These are phyloP conservation scores for Pandemis cinnamomeana DNA, from an alignment of 2,888 invertebrate genomes.

Conservation along the genomic window DNA sequence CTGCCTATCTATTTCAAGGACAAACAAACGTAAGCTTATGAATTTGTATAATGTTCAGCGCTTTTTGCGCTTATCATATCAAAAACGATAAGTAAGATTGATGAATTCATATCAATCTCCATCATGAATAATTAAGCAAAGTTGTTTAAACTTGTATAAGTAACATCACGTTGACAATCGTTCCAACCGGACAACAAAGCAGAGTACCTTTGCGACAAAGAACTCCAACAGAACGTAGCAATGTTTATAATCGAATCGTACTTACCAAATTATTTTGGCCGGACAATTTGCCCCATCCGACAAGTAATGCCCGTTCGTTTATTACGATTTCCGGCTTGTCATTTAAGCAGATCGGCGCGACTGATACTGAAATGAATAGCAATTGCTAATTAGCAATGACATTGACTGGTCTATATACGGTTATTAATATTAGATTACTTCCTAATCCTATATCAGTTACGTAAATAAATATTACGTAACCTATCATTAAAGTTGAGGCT, in stretches of 20 bases:
- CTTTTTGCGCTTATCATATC: slow-evolving; percentile 21
- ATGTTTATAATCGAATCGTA: slow-evolving; percentile 20
- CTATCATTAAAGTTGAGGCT: neutral
- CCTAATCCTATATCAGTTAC: neutral
- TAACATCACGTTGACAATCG: neutral
- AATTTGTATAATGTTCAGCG: too few species aligned
- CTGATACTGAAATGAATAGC: slow-evolving; percentile 86
- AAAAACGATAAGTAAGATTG: slow-evolving; percentile 33
- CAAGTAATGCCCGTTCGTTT: slow-evolving; percentile 84
- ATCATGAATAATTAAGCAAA: slow-evolving; percentile 27
- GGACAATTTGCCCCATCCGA: slow-evolving; percentile 91
- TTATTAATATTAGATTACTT: slow-evolving; percentile 4
- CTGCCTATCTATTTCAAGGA: too few species aligned
- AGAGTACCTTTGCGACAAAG: neutral
- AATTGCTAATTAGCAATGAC: slow-evolving; percentile 42
- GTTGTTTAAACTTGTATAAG: neutral
- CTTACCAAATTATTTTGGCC: slow-evolving; percentile 79
- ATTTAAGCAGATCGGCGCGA: slow-evolving; percentile 90
- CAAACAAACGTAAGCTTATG: too few species aligned
- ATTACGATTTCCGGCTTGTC: slow-evolving; percentile 89
- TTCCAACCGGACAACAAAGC: neutral
- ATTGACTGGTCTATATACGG: slow-evolving; percentile 37
- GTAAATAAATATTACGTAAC: neutral
- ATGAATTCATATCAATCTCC: slow-evolving; percentile 35
- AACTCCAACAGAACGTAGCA: neutral